Base-by-base conservation (phyloP, 2,888 invertebrate species). In the Perithous albicinctus region DNA sequence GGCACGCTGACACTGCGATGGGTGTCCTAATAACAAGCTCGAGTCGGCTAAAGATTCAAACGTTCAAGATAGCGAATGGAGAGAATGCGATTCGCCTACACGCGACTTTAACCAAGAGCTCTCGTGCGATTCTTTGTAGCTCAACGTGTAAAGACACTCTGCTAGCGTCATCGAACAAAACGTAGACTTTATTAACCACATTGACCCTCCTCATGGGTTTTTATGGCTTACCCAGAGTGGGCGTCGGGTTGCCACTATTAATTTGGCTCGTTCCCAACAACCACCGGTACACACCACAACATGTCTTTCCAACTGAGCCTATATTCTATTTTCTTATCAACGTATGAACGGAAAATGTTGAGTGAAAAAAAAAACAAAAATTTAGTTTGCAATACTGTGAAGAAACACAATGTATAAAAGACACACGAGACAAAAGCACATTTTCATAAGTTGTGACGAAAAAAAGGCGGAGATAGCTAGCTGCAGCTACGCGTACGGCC, bases 51-150 rank as follows among this genome's bases (percentile, higher is more conserved):
- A 61, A 76, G 64, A 56, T 46, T 66, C 64, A 59, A 74, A 69
- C 18, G 63, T 43, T 43, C 29, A 46, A 66, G 63, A 41, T 75
- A 43, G 63, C 63, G 69, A 80, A 54, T 46, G 75, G 54, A 64
- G 61, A 79, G 61, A 74, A 67, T 74, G 66, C 72, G 46, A 54
- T 69, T 79, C 79, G 79, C 74, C 79, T 79, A 79, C 79, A 69
- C 74, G 67, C 32, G 23, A 46, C 32, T 15, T 46, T 46, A 32
- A 66, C 67, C 38, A 67, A 29, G 74, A 67, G n/a, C 23, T 46
- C 64, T 56, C 48, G 75, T 76, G 75, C 64, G 56, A 56, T 75
- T 66, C 75, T 56, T 78, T 70, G 26, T 59, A 64, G 63, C 64
- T 35, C 51, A 38, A 23, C 66, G 75, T 48, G 75, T 70, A 32